Evolutionary conservation across 1,140 invertebrate genomes (phyloP).

Genomic region (Eumeta japonica): DNA sequence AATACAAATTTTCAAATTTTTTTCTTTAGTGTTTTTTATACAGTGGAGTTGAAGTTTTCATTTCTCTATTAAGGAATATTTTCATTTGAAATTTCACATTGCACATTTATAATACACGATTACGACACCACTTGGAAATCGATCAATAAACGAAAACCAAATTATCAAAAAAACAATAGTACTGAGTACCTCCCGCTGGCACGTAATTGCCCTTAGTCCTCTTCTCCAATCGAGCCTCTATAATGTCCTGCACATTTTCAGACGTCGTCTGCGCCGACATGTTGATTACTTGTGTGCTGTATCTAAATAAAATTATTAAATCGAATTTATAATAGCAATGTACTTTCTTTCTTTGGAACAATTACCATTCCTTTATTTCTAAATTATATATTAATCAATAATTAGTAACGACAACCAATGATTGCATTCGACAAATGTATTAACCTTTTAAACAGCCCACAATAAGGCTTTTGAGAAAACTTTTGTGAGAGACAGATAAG

Average conservation of each 20-base stretch:
- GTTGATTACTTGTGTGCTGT: slow-evolving; percentile 71
- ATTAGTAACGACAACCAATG: too few relatives aligned
- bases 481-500: neutral
- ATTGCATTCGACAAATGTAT: too few relatives aligned
- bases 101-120: too few relatives aligned
- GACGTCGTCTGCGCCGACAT: slow-evolving; percentile 84
- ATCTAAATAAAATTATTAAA: slow-evolving; percentile 44
- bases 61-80: neutral
- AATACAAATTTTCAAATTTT: too few relatives aligned
- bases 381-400: too few relatives aligned
- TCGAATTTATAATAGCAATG: too few relatives aligned
- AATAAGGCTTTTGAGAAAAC: slow-evolving; percentile 2
- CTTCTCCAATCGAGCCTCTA: slow-evolving; percentile 79
- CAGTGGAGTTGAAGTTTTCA: too few relatives aligned
- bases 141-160: neutral
- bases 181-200: slow-evolving; percentile 66
- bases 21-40: too few relatives aligned
- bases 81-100: too few relatives aligned
- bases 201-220: slow-evolving; percentile 78
- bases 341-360: too few relatives aligned
- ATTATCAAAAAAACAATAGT: neutral
- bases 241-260: slow-evolving; percentile 73
- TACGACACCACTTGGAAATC: neutral
- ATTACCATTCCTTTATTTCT: too few relatives aligned
- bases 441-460: too few relatives aligned